Percentiles rank a stretch among this genome's conserved stretches.
Conservation (phyloP, 1,140 invertebrate species). For the Hypothenemus hampei region DNA sequence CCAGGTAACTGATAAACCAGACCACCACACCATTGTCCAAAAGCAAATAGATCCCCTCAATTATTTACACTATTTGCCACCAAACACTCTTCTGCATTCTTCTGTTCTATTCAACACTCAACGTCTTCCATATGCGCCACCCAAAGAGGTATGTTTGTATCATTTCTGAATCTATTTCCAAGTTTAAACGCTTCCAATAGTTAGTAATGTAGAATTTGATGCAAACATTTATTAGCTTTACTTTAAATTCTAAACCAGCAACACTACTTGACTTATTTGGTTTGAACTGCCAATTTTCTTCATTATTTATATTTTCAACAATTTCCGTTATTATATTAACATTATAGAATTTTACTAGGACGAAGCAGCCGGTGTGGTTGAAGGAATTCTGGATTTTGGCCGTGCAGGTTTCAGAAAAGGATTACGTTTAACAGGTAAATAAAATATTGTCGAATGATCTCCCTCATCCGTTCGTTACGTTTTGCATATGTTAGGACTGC, state of each 20-base stretch:
- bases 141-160: slow-evolving; percentile 17
- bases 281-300: no score
- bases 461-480: no score
- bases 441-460: not conserved
- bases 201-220: no score
- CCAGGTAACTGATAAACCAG: slow-evolving; percentile 47
- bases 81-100: slow-evolving; percentile 27
- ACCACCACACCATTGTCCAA: not conserved
- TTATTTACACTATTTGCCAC: slow-evolving; percentile 26
- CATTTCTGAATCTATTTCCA: slow-evolving; percentile 1
- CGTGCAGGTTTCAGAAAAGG: slow-evolving; percentile 55
- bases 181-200: slow-evolving; percentile 2
- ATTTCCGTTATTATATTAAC: no score
- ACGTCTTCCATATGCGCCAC: slow-evolving; percentile 18
- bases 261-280: no score
- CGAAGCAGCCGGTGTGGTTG: slow-evolving; percentile 55
- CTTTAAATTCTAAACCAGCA: no score
- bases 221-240: no score
- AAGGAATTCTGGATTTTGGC: slow-evolving; percentile 54
- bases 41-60: slow-evolving; percentile 14
- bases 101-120: slow-evolving; percentile 22
- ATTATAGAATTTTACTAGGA: slow-evolving; percentile 47
- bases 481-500: slow-evolving; percentile 42
- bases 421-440: slow-evolving; percentile 46
- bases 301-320: no score